phyloP scores from a whole-genome alignment of 1,140 invertebrate species.

The Brachionus rotundiformis region DNA sequence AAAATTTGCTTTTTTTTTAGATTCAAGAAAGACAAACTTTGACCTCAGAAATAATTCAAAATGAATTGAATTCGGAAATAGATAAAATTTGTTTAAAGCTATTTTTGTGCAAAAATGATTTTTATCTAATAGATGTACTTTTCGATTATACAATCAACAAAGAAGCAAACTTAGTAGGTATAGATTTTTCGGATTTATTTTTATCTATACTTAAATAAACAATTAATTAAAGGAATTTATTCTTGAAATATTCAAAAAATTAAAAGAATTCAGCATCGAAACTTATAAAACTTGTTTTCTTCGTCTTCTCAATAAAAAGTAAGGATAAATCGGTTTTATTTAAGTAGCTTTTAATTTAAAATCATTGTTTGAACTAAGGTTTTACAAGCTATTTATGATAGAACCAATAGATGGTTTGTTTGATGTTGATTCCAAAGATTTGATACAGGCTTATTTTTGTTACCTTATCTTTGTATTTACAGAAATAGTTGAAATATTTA shows the following conservation, averaged over 20 bases:
- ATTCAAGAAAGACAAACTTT: background rate
- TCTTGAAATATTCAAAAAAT: background rate
- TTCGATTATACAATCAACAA: slow-evolving; percentile 26
- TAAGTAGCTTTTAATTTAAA: slow-evolving; percentile 8
- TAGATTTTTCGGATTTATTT: background rate
- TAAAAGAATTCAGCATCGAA: background rate
- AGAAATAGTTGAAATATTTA: slow-evolving; percentile 12
- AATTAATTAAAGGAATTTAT: slow-evolving; percentile 28
- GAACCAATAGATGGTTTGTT: slow-evolving; percentile 6
- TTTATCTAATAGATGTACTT: background rate
- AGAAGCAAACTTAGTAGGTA: slow-evolving; percentile 34
- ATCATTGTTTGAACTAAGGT: background rate
- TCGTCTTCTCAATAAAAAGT: slow-evolving; percentile 25
- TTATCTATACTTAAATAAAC: background rate
- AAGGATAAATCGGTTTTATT: background rate
- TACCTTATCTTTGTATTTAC: slow-evolving; percentile 15
- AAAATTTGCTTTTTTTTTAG: too few species aligned
- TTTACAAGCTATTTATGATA: slow-evolving; percentile 11
- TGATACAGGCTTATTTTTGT: slow-evolving; percentile 18
- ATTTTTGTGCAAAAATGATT: background rate
- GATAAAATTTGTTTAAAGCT: slow-evolving; percentile 38
- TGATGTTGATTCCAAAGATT: background rate
- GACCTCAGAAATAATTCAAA: background rate
- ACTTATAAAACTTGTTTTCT: slow-evolving; percentile 35
- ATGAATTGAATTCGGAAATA: background rate